phyloP scores from a whole-genome alignment of 2,113 vertebrate genomes.

The Grammomys dolichurus region DNA sequence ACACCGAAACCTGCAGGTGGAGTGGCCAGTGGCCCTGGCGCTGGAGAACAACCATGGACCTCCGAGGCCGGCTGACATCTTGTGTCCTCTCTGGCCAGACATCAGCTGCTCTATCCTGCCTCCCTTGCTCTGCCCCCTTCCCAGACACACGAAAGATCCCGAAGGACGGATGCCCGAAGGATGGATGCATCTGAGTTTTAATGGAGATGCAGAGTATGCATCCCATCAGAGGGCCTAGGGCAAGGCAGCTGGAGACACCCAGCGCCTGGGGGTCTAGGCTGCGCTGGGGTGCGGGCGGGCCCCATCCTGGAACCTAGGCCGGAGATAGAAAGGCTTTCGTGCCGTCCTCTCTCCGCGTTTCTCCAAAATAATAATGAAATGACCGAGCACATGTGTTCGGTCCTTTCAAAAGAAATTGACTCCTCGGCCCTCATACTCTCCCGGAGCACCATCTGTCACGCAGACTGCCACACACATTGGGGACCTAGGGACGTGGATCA shows the following conservation, averaged over 20 bases:
- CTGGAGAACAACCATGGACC: not conserved
- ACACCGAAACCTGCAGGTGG: not conserved
- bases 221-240: not conserved
- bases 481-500: conserved; percentile 81
- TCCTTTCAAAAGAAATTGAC: conserved; percentile 84
- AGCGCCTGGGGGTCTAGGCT: not conserved
- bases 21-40: not conserved
- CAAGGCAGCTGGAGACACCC: not conserved
- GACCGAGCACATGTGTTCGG: conserved; percentile 68
- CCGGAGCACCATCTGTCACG: conserved; percentile 88
- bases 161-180: not conserved
- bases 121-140: not conserved
- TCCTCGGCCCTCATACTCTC: conserved; percentile 81
- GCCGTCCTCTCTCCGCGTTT: not conserved
- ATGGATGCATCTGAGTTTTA: not conserved
- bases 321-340: not conserved
- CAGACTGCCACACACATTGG: conserved; percentile 83
- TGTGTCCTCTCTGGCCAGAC: not conserved
- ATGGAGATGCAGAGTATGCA: not conserved
- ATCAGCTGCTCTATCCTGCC: not conserved
- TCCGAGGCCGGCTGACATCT: not conserved
- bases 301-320: not conserved
- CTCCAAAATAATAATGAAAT: conserved; percentile 68
- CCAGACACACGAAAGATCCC: not conserved
- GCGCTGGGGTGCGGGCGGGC: not conserved